Conservation (phyloP, 2,113 vertebrate genomes). For the Microcebus ravelobensis region DNA sequence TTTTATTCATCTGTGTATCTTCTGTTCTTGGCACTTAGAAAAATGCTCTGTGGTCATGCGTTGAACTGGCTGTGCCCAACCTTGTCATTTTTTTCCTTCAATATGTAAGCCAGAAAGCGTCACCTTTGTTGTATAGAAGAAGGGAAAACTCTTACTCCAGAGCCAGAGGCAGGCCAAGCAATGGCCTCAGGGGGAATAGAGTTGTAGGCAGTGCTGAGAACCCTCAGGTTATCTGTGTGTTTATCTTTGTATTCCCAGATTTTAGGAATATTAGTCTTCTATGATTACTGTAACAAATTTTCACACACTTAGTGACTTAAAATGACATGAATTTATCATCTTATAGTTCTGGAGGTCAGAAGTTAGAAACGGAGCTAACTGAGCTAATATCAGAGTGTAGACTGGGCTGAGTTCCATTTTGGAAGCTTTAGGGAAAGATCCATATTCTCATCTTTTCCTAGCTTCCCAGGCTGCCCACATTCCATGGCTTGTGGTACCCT, state of each 20-base stretch:
- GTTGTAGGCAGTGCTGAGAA: not conserved
- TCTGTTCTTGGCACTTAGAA: slow-evolving; percentile 1
- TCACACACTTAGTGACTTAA: not conserved
- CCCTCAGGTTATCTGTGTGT: not conserved
- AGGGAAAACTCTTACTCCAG: not conserved
- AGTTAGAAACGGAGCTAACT: not conserved
- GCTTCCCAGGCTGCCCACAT: not conserved
- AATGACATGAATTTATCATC: not conserved
- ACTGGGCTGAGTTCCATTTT: not conserved
- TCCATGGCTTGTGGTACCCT: not conserved
- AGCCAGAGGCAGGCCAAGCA: not conserved
- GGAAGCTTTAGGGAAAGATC: not conserved
- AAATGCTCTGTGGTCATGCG: not conserved
- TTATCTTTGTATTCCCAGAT: not conserved
- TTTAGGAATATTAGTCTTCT: not conserved
- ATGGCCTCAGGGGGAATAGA: not conserved
- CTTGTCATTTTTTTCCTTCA: not conserved
- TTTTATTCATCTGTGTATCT: slow-evolving; percentile 29
- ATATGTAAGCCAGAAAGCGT: not conserved
- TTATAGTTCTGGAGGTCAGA: not conserved
- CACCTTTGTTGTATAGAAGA: not conserved
- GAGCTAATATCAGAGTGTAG: not conserved
- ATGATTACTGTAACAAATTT: not conserved
- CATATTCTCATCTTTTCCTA: not conserved
- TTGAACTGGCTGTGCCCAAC: not conserved